Conservation (phyloP, 2,888 invertebrate species). For the Hirtodrosophila histrioides region DNA sequence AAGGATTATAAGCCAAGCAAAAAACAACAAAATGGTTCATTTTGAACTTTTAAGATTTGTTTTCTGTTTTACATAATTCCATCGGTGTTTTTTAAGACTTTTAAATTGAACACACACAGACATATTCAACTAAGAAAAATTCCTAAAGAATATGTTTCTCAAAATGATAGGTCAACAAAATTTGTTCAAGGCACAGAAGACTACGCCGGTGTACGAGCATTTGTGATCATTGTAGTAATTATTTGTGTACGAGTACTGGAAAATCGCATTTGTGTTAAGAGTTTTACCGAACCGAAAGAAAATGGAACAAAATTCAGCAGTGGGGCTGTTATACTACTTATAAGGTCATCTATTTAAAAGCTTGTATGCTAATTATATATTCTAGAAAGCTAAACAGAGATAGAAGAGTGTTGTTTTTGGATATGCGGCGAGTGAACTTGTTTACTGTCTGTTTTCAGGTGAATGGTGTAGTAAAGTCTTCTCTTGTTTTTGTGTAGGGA, state of each 20-base stretch:
- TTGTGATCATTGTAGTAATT: conserved; percentile 25
- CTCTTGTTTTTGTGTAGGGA: conserved; percentile 29
- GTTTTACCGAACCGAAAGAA: conserved; percentile 65
- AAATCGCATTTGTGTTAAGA: conserved; percentile 20
- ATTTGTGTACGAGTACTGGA: conserved; percentile 16
- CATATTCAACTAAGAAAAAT: conserved; percentile 19
- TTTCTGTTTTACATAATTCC: too few species aligned
- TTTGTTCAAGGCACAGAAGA: conserved; percentile 34
- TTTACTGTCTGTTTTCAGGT: conserved; percentile 21
- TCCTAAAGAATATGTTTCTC: conserved; percentile 26
- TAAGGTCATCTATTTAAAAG: conserved; percentile 64
- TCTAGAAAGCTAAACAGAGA: conserved; percentile 70
- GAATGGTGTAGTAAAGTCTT: conserved; percentile 18
- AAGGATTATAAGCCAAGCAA: neutral
- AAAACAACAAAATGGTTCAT: too few species aligned
- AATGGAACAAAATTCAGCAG: conserved; percentile 58
- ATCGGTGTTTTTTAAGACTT: neutral
- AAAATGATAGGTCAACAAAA: conserved; percentile 43
- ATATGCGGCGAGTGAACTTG: conserved; percentile 10
- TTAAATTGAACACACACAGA: conserved; percentile 31
- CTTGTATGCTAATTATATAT: conserved; percentile 58
- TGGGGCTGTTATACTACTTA: conserved; percentile 45
- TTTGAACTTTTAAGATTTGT: too few species aligned
- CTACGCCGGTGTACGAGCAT: conserved; percentile 28
- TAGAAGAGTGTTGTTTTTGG: conserved; percentile 26